Conservation (phyloP, 2,888 invertebrate genomes). For the Heteromyza rotundicornis region DNA sequence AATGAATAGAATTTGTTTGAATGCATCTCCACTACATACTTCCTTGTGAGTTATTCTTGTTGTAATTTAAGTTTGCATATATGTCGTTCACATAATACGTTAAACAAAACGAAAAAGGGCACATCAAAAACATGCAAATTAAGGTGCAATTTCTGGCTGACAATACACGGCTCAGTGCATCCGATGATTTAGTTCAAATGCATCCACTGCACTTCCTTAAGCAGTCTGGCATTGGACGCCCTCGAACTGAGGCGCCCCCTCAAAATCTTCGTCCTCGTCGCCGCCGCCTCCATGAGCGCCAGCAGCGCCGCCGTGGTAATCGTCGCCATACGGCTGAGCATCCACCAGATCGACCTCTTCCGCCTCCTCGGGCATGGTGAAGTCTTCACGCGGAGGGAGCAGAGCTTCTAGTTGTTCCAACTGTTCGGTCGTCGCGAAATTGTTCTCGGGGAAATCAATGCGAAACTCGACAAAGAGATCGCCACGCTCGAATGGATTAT, state of each 20-base stretch:
- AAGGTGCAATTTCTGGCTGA: too few species aligned
- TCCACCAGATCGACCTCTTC: slow-evolving; percentile 86
- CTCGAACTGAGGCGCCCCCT: slow-evolving; percentile 43
- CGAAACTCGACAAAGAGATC: slow-evolving; percentile 87
- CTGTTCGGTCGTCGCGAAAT: slow-evolving; percentile 75
- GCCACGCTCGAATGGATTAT: slow-evolving; percentile 85
- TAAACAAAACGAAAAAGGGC: too few species aligned
- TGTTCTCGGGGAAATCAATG: slow-evolving; percentile 81
- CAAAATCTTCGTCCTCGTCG: slow-evolving; percentile 50
- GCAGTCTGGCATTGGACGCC: slow-evolving; percentile 55
- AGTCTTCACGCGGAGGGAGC: slow-evolving; percentile 74
- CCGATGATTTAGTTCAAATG: too few species aligned
- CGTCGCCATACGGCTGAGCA: slow-evolving; percentile 70
- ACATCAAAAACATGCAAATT: too few species aligned
- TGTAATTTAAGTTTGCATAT: too few species aligned
- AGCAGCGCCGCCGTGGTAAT: slow-evolving; percentile 23
- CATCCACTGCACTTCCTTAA: too few species aligned
- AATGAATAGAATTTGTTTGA: too few species aligned
- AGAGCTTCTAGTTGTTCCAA: slow-evolving; percentile 75
- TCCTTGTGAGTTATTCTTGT: too few species aligned
- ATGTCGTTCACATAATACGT: too few species aligned
- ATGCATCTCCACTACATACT: too few species aligned
- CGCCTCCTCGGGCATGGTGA: slow-evolving; percentile 77
- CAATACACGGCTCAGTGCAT: too few species aligned
- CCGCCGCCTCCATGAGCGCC: slow-evolving; percentile 23